A percentile compares a stretch with the other conserved stretches of the same genome.
Evolutionary conservation across 2,888 invertebrate species (phyloP).

Genomic region (Idaea aversata): DNA sequence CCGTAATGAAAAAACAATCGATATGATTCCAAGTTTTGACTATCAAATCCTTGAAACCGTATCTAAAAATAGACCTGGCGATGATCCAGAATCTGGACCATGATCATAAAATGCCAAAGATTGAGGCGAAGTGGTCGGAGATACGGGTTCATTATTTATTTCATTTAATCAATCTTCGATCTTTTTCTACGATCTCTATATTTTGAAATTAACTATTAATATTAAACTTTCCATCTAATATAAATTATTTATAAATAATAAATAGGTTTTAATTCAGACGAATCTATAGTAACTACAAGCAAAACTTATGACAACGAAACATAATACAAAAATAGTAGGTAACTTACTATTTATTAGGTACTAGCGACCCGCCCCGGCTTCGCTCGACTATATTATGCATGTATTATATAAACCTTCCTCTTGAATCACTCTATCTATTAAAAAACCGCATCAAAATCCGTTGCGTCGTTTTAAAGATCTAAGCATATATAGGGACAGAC

Average conservation of each 20-base stretch:
- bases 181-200: neutral
- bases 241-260: constrained; percentile 9
- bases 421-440: too few relatives aligned
- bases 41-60: constrained; percentile 50
- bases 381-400: too few relatives aligned
- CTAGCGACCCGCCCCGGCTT: too few relatives aligned
- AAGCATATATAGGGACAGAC: too few relatives aligned
- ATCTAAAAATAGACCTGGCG: constrained; percentile 49
- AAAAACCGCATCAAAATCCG: too few relatives aligned
- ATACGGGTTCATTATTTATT: constrained; percentile 30
- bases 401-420: too few relatives aligned
- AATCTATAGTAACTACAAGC: too few relatives aligned
- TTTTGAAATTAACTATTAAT: neutral
- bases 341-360: too few relatives aligned
- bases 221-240: neutral
- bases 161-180: constrained; percentile 8
- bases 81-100: constrained; percentile 40
- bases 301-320: too few relatives aligned
- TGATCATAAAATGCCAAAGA: constrained; percentile 51
- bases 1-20: constrained; percentile 22
- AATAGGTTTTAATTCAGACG: constrained; percentile 22
- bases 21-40: constrained; percentile 37
- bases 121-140: constrained; percentile 41
- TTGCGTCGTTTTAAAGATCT: too few relatives aligned
- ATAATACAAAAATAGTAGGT: too few relatives aligned